Base-by-base conservation (phyloP, 2,888 invertebrate species). In the Bibio marci region DNA sequence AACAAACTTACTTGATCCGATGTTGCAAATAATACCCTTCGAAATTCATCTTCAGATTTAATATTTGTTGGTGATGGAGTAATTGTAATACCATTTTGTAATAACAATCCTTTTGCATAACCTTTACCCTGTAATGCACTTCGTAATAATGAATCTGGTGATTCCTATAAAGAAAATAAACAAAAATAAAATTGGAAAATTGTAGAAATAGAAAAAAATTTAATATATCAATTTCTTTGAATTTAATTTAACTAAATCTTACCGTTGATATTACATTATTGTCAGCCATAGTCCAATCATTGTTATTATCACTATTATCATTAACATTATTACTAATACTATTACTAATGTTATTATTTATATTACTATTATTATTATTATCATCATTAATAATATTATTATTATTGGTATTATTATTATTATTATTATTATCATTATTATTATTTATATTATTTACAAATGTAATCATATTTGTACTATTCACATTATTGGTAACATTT, bases 101-200 rank as follows among this genome's bases (percentile, higher is more conserved):
- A 51, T 32, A 59, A 58, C 18, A 61, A 41, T 1, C 60, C 59
- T 47, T 62, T 62, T 41, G 56, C 52, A 51, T 64, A 50, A 43
- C 71, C 71, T 65, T 86, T 85, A 34, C 86, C 86, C 57, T 86
- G 86, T 45, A 87, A 67, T 10, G 86, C 86, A 55, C 78, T 86
- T 49, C 86, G 68, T 45, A 87, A 61, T 45, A 87, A 62, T 25
- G 85, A 85, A 53, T 85, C 85, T 15, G 80, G 61, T 5, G 60
- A 56, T 32, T 58, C 59, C 52, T 62, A 17, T 26, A 38, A 63
- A 7, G 19, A 27, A n/a, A n/a, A n/a, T n/a, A n/a, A n/a, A n/a
- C n/a, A n/a, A n/a, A n/a, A n/a, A n/a, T n/a, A n/a, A n/a, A n/a
- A n/a, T n/a, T n/a, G n/a, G n/a, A n/a, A n/a, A n/a, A n/a, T n/a